These are phyloP conservation scores for Dichetophora obliterata DNA, from an alignment of 2,888 invertebrate genomes.

Conservation along the genomic window DNA sequence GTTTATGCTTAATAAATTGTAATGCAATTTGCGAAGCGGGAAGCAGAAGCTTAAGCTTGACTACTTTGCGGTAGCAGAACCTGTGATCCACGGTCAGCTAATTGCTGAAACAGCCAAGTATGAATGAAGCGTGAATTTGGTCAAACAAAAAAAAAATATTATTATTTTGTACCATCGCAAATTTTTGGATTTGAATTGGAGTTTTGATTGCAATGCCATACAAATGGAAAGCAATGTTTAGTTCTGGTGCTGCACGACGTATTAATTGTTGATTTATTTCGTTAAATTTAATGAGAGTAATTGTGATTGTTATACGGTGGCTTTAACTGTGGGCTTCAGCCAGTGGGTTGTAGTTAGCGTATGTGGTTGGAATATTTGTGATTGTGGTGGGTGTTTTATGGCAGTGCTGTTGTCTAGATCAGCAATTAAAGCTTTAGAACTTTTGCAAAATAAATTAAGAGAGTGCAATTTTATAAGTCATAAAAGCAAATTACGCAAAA, in stretches of 20 bases:
- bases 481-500: too few species aligned
- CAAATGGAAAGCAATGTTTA: neutral
- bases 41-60: conserved; percentile 2
- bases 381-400: neutral
- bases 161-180: neutral
- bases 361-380: neutral
- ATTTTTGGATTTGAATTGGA: neutral
- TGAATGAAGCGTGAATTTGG: neutral
- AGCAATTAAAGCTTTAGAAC: too few species aligned
- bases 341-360: neutral
- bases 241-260: neutral
- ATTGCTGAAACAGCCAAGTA: neutral
- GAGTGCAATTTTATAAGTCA: too few species aligned
- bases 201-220: neutral
- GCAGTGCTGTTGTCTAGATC: too few species aligned
- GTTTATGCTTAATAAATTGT: conserved; percentile 37
- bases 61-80: conserved; percentile 1
- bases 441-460: too few species aligned
- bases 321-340: too few species aligned
- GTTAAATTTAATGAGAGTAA: too few species aligned
- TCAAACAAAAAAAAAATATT: neutral
- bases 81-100: neutral
- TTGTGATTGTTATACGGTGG: too few species aligned
- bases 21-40: conserved; percentile 31
- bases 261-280: neutral